A percentile compares a stretch with the other conserved stretches of the same genome.
phyloP scores from a whole-genome alignment of 2,113 vertebrate genomes.

The Catharus minimus region DNA sequence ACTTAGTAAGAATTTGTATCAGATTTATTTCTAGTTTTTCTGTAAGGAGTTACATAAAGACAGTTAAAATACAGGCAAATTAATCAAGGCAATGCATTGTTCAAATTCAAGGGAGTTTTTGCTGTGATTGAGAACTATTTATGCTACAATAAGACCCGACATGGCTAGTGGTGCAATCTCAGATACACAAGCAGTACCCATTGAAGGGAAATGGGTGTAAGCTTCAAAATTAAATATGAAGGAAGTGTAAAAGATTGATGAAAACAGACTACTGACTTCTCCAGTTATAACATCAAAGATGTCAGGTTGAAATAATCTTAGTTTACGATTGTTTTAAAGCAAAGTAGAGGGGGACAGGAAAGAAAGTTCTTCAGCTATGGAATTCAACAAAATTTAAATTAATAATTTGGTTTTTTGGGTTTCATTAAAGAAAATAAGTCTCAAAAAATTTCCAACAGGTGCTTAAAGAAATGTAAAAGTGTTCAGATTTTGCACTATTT shows the following conservation, averaged over 20 bases:
- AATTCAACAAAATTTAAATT: background rate
- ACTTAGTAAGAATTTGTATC: background rate
- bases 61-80: background rate
- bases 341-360: background rate
- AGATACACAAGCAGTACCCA: background rate
- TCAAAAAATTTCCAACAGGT: background rate
- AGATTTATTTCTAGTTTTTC: background rate
- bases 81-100: background rate
- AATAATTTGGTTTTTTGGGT: fast-evolving
- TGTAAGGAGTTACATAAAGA: background rate
- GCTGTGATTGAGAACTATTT: background rate
- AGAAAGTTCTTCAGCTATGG: background rate
- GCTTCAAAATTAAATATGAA: background rate
- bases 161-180: fast-evolving
- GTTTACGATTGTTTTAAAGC: background rate
- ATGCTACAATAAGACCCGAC: background rate
- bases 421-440: background rate
- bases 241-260: background rate
- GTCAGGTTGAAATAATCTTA: background rate
- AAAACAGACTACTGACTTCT: background rate
- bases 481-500: background rate
- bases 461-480: background rate
- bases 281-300: background rate
- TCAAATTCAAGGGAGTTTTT: background rate
- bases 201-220: background rate